A percentile compares a stretch with the other conserved stretches of the same genome.
Conservation (phyloP, 2,888 invertebrate species). For the Lepidochitona cinerea region DNA sequence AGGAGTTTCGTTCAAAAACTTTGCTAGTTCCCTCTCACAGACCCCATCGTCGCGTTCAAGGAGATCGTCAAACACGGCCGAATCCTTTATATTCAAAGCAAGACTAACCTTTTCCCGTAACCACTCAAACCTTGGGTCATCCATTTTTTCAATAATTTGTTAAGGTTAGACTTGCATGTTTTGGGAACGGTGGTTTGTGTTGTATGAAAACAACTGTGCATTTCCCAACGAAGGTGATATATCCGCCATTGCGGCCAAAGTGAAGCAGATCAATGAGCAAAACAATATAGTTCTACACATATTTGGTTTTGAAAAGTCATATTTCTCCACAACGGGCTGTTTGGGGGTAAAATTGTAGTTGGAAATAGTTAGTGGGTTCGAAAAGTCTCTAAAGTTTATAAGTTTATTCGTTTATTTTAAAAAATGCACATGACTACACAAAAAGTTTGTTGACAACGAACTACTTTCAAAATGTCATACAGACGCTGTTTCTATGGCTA, state of each 20-base stretch:
- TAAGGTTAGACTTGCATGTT: background rate
- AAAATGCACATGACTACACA: background rate
- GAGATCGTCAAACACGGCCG: slow-evolving; percentile 68
- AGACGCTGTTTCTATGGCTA: background rate
- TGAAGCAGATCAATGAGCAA: background rate
- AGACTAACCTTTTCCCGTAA: slow-evolving; percentile 65
- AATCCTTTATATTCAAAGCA: slow-evolving; percentile 63
- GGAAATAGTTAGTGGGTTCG: no score
- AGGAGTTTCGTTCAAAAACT: slow-evolving; percentile 70
- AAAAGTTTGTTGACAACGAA: background rate
- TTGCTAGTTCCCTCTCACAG: slow-evolving; percentile 65
- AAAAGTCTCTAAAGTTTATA: no score
- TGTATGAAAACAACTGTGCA: background rate
- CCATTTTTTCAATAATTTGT: no score
- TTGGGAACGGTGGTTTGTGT: background rate
- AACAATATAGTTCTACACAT: background rate
- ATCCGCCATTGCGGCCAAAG: background rate
- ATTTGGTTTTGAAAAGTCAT: no score
- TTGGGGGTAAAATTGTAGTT: no score
- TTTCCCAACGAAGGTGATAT: background rate
- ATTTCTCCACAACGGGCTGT: no score
- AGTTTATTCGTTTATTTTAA: no score
- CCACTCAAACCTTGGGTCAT: slow-evolving; percentile 70
- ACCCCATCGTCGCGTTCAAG: slow-evolving; percentile 68
- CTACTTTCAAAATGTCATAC: background rate